Conservation (phyloP, 2,888 invertebrate species). For the Euproctis similis region DNA sequence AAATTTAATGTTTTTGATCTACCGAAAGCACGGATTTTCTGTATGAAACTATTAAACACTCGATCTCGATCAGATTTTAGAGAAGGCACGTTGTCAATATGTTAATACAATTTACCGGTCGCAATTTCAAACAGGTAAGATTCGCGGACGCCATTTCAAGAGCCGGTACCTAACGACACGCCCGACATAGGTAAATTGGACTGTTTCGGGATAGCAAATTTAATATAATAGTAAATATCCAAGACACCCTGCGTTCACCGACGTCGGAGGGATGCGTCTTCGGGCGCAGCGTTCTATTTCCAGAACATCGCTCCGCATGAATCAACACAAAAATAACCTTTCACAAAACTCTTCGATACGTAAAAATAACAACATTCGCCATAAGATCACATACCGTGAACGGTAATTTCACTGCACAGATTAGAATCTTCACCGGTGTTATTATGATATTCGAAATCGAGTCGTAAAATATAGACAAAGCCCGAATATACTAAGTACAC, state of each 20-base stretch:
- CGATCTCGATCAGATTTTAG: too few species aligned
- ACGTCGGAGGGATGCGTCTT: conserved; percentile 63
- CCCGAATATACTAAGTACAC: too few species aligned
- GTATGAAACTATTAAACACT: too few species aligned
- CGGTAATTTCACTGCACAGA: conserved; percentile 66
- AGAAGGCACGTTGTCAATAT: too few species aligned
- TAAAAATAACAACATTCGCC: conserved; percentile 52
- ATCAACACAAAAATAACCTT: conserved; percentile 76
- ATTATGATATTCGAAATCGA: conserved; percentile 47
- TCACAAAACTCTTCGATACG: conserved; percentile 64
- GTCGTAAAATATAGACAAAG: conserved; percentile 58
- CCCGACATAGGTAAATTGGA: conserved; percentile 40
- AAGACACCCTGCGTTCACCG: conserved; percentile 46
- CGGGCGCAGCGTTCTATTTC: conserved; percentile 66
- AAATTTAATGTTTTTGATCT: too few species aligned
- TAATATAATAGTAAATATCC: conserved; percentile 33
- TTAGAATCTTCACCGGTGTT: conserved; percentile 48
- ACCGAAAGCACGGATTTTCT: too few species aligned
- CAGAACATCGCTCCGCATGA: conserved; percentile 72
- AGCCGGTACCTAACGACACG: conserved; percentile 54
- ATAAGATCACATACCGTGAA: conserved; percentile 66
- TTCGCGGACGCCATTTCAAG: conserved; percentile 69
- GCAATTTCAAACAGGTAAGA: conserved; percentile 62
- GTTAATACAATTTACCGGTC: conserved; percentile 71
- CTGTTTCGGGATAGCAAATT: conserved; percentile 21